phyloP scores from a whole-genome alignment of 2,797 vertebrate genomes.

The Leucoraja ocellata region DNA sequence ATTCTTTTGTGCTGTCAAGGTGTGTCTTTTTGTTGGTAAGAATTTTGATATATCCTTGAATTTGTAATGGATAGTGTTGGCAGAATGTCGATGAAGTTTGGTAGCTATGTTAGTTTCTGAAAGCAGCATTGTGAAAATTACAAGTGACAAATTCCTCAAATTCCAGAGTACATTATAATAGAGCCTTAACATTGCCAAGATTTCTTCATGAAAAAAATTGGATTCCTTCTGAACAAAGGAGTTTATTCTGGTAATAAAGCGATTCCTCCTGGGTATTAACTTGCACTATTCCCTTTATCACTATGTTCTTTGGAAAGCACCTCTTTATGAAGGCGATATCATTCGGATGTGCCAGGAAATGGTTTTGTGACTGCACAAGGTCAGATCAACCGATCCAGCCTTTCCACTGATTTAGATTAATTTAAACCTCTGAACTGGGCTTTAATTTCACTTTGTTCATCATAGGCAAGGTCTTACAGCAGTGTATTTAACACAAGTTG shows the following conservation, averaged over 20 bases:
- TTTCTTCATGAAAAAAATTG: neutral
- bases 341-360: neutral
- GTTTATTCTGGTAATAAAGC: constrained; percentile 4
- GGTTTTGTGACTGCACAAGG: no score
- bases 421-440: no score
- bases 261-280: neutral
- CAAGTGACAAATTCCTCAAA: constrained; percentile 20
- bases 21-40: neutral
- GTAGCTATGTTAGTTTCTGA: no score
- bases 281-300: neutral
- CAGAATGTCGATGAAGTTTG: neutral
- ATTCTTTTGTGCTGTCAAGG: neutral
- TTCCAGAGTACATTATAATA: neutral
- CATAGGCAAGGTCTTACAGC: neutral
- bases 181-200: neutral
- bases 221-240: neutral
- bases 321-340: neutral
- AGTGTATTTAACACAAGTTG: neutral
- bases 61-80: neutral
- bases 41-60: neutral
- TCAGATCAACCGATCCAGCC: neutral
- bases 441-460: neutral
- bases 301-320: neutral
- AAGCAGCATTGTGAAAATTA: constrained; percentile 22
- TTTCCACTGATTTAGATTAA: neutral